Percentiles rank a stretch among this genome's conserved stretches.
Evolutionary conservation across 2,113 vertebrate genomes (phyloP).

Genomic region (Neomonachus schauinslandi): DNA sequence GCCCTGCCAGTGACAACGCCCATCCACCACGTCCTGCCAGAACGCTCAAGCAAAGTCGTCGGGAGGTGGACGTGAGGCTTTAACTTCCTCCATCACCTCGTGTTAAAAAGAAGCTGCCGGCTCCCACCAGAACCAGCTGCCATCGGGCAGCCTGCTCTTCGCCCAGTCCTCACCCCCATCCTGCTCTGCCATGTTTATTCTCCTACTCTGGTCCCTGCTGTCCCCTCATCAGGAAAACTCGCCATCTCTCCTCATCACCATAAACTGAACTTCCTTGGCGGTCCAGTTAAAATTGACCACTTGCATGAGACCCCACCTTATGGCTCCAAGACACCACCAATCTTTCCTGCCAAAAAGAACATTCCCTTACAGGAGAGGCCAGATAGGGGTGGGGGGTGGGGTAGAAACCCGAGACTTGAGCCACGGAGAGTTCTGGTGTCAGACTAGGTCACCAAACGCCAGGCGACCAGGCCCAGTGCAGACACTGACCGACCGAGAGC

Average conservation of each 20-base stretch:
- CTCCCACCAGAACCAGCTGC: not conserved
- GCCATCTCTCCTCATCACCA: not conserved
- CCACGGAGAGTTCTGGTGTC: not conserved
- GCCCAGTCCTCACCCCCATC: fast-evolving
- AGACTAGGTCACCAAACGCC: not conserved
- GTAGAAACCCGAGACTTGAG: not conserved
- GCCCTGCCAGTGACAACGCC: not conserved
- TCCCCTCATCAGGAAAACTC: not conserved
- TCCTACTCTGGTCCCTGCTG: not conserved
- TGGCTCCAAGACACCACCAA: not conserved
- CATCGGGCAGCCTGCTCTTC: not conserved
- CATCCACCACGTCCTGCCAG: not conserved
- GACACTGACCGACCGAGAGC: not conserved
- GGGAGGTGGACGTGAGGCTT: no score
- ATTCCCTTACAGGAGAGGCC: not conserved
- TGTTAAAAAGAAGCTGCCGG: not conserved
- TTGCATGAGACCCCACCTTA: not conserved
- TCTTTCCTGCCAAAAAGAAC: not conserved
- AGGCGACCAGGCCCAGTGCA: not conserved
- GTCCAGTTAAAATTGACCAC: not conserved
- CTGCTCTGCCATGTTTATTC: not conserved
- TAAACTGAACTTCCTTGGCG: not conserved
- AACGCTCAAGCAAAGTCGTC: not conserved
- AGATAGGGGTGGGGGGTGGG: not conserved
- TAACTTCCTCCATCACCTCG: not conserved